Base-by-base conservation (phyloP, 2,113 vertebrate species). In the Haplotaxodon microlepis region DNA sequence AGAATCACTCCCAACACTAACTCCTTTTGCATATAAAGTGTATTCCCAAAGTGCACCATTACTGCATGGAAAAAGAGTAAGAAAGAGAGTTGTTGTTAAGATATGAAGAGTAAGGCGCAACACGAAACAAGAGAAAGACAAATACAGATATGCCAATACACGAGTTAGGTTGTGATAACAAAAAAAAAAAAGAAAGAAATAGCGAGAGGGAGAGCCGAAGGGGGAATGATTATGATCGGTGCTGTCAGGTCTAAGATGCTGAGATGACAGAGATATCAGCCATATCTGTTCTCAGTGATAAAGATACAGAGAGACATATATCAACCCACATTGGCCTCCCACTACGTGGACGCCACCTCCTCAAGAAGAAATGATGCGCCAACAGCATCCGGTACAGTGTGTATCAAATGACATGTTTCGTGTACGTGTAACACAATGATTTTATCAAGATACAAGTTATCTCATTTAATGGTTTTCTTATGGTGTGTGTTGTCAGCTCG, bases 181-280 rank as follows among this genome's bases (percentile, higher is more conserved):
- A 84, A 42, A 87, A 84, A 17, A 84, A 92, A 16, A 83, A 36
- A 84, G 5, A 61, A 86, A 91, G 27, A 88, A 88, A 92, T 66
- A 84, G 81, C 38, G n/a, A 34, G 80, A 93, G 79, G 69, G 61
- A 76, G 80, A 93, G 90, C 92, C 31, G 50, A 81, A 86, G 85
- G 91, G 91, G 57, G 83, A 83, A 83, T 90, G 93, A 94, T 94
- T 92, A 88, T 93, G 86, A 95, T 96, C 92, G 54, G 83, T 80
- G 81, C 87, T 93, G 93, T 95, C 94, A 94, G 85, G 85, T 92
- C 91, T 88, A 94, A 94, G 93, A 93, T 93, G 91, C 86, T 94
- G 88, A 93, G 90, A 94, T 94, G 93, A 94, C 93, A 87, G 86
- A 69, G 89, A 94, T 91, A 95, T 93, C 92, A 90, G 88, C 87